Base-by-base conservation (phyloP, 2,113 vertebrate species). In the Xiphias gladius region DNA sequence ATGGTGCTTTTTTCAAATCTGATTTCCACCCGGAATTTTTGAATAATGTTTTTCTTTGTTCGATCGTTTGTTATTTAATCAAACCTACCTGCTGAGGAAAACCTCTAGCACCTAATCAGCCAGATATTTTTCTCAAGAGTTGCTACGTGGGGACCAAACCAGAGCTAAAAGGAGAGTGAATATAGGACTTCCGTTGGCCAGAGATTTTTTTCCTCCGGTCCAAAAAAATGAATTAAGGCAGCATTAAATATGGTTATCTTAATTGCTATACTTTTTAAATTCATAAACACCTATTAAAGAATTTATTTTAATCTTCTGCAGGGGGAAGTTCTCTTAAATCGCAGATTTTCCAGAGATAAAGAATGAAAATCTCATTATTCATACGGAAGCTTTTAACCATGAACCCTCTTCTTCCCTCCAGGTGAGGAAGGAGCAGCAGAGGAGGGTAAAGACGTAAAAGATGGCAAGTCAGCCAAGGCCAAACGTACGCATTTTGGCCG, bases 401-500 rank as follows among this genome's bases (percentile, higher is more conserved):
- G 12, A 73, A 24, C 17, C 37, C 1, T 68, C 11, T 7, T 78
- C 26, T 30, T 46, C 26, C 0, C 50, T 86, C 26, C 91, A 95
- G 92, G 91, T 76, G 88, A 95, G 84, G 94, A 95, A 28, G 93
- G 88, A 46, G 83, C 85, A 0, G 74, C 85, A 0, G 93, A 94
- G 24, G 93, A 94, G 2, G 83, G 91, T 66, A 95, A 94, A 92
- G 95, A 95, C 43, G 84, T 80, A 32, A 95, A 94, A 91, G 95
- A 95, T 37, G 86, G 82, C 39, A 96, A 96, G 86, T 80, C 91
- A 3, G 94, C 93, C 88, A 96, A 95, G 78, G 84, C 94, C 84
- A 96, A 95, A 85, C 94, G 94, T 73, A 87, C 94, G 6, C 95
- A 95, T 72, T 95, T 95, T 0, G 94, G 94, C 88, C 95, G 95